phyloP scores from a whole-genome alignment of 2,888 invertebrate genomes.

The Shargacucullia verbasci region DNA sequence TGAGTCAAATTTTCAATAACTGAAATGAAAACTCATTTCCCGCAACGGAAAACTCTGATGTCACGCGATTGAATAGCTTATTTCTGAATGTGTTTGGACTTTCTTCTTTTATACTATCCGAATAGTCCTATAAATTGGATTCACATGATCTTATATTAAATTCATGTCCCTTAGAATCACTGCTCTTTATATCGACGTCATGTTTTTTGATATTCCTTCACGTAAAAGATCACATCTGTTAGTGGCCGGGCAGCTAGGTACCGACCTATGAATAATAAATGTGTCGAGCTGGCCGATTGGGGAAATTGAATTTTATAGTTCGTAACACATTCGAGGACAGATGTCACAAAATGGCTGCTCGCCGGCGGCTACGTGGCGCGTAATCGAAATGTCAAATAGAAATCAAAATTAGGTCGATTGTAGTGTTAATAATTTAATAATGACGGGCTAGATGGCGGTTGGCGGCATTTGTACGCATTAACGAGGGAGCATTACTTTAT shows the following conservation, averaged over 20 bases:
- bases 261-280: conserved; percentile 89
- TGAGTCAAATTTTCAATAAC: conserved; percentile 66
- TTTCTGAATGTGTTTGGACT: conserved; percentile 63
- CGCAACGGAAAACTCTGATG: conserved; percentile 59
- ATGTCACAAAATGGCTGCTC: conserved; percentile 86
- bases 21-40: conserved; percentile 71
- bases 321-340: conserved; percentile 88
- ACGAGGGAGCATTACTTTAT: conserved; percentile 64
- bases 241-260: conserved; percentile 86
- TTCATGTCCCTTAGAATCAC: conserved; percentile 78
- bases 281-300: conserved; percentile 87
- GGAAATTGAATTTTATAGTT: conserved; percentile 89
- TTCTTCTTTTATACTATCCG: conserved; percentile 61
- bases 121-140: conserved; percentile 72
- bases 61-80: conserved; percentile 73
- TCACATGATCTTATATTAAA: conserved; percentile 76
- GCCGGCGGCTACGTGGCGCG: conserved; percentile 80
- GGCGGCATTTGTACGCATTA: conserved; percentile 73
- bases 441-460: conserved; percentile 71
- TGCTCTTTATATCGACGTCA: conserved; percentile 77
- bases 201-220: conserved; percentile 86
- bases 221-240: conserved; percentile 89
- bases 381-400: conserved; percentile 88
- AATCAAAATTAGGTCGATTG: conserved; percentile 89
- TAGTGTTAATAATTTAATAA: conserved; percentile 89